phyloP scores from a whole-genome alignment of 2,113 vertebrate genomes.

The Nasalis larvatus region DNA sequence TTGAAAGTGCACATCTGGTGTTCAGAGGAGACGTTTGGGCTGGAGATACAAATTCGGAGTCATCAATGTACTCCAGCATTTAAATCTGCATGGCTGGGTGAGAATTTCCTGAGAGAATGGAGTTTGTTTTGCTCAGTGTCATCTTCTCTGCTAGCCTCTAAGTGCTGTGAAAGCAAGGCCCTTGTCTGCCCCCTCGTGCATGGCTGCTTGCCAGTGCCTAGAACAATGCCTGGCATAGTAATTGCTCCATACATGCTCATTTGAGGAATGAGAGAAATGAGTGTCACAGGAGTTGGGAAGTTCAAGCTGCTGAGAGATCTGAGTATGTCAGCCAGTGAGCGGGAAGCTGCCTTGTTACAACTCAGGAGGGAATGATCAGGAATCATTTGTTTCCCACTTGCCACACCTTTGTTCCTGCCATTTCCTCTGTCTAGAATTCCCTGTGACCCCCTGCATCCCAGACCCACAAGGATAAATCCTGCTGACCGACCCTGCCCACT shows the following conservation, averaged over 20 bases:
- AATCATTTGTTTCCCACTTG: neutral
- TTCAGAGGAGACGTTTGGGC: neutral
- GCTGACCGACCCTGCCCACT: too few species aligned
- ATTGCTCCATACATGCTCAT: neutral
- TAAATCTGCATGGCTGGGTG: neutral
- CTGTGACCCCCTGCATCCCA: neutral
- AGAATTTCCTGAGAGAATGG: neutral
- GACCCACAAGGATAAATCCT: neutral
- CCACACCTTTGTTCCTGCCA: fast-evolving
- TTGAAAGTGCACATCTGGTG: slow-evolving; percentile 6
- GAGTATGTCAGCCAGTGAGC: too few species aligned
- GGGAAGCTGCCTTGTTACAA: neutral
- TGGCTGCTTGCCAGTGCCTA: neutral
- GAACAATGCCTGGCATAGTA: neutral
- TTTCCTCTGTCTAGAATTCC: neutral
- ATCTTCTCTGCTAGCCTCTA: neutral
- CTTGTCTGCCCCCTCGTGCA: neutral
- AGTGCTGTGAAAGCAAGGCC: neutral
- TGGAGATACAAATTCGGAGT: neutral
- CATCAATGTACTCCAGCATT: neutral
- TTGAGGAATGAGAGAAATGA: neutral
- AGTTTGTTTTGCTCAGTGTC: neutral
- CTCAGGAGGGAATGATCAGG: neutral
- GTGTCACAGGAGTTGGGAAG: neutral
- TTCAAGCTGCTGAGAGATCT: neutral